Evolutionary conservation across 64 coral and sea anemone genomes (phyloP), one percentile per base, ranked within the genome.

Genomic region (Montipora efflorescens): DNA sequence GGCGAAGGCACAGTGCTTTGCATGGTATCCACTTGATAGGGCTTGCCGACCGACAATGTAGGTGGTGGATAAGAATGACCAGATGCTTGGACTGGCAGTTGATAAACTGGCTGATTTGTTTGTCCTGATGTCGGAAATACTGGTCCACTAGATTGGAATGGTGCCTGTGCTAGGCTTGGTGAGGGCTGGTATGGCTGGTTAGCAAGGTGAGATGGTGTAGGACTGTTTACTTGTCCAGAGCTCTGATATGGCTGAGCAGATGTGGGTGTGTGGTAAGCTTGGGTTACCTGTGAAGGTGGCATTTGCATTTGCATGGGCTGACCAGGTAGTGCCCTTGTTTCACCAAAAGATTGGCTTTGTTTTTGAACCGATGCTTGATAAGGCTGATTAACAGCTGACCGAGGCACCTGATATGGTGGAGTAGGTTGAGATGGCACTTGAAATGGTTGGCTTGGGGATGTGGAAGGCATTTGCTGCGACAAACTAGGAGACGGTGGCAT

Each of bases 251-350:
- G 61, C 68, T 86, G 64, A 72, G 62, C 47, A 67, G 58, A 45
- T 10, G 82, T 46, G 15, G 81, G 82, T 48, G 82, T 84, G 19
- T 28, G 81, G 81, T 84, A 84, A 44, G 21, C 82, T 71, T 86
- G 82, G 59, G 19, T 72, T 86, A 18, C 20, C 45, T 70, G 82
- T 22, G 46, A 5, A 21, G 82, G 36, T 5, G 66, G 47, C 45
- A 50, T 48, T 14, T 20, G 62, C 3, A 2, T 8, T 13, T 83
- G 81, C 46, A 71, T 6, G 50, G 82, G 66, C 45, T 70, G 82
- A 51, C 82, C 66, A 71, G 80, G 28, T 67, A 64, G 57, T 64
- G 80, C 25, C 12, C 22, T 66, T 18, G 80, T 8, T 14, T 82
- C 80, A 3, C 19, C 15, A 20, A 20, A 10, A 7, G 47, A 8